Conservation (phyloP, 2,113 vertebrate species). For the Psophia crepitans region DNA sequence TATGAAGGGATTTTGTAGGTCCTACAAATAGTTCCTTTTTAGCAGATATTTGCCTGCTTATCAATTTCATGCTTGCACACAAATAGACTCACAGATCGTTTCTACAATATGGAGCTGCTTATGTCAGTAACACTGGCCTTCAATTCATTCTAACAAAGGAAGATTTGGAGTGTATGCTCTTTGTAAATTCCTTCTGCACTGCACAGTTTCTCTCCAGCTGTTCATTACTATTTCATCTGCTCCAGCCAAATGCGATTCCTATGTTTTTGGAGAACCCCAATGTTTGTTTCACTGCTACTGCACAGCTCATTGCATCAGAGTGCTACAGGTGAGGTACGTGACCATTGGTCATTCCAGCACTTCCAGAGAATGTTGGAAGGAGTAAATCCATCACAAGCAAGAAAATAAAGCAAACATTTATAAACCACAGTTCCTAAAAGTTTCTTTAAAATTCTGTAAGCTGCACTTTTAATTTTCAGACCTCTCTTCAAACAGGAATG, state of each 20-base stretch:
- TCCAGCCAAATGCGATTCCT: background rate
- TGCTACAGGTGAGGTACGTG: background rate
- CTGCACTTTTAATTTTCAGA: background rate
- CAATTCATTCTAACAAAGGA: background rate
- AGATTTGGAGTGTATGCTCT: background rate
- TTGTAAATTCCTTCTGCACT: background rate
- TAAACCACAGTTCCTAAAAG: background rate
- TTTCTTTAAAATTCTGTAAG: background rate
- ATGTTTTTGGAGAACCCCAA: background rate
- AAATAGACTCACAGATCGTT: background rate
- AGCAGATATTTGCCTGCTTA: background rate
- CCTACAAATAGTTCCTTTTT: background rate
- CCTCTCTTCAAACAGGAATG: background rate
- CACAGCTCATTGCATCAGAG: background rate
- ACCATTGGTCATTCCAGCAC: background rate
- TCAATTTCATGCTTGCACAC: background rate
- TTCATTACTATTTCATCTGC: background rate
- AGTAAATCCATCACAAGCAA: background rate
- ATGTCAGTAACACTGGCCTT: background rate
- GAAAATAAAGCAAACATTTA: background rate
- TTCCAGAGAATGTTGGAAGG: background rate
- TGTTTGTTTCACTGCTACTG: background rate
- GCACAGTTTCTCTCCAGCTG: background rate
- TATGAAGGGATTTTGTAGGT: background rate
- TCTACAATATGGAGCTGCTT: background rate